Conservation (phyloP, 2,888 invertebrate genomes). For the Callosobruchus maculatus region DNA sequence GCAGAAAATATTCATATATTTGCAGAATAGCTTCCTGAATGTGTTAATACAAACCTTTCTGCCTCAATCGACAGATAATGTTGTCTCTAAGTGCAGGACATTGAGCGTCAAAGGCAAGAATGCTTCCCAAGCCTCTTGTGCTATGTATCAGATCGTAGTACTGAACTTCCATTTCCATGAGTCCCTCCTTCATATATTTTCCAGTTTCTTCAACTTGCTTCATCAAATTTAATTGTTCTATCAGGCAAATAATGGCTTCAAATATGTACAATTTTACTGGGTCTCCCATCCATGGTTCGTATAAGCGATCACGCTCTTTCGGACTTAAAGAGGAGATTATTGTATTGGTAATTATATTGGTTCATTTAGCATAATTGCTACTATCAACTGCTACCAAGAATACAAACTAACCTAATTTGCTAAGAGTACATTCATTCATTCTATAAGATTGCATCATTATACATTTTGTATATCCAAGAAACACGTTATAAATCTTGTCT, state of each 20-base stretch:
- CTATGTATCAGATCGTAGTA: slow-evolving; percentile 70
- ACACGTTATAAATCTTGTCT: too few relatives aligned
- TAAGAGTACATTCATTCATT: too few relatives aligned
- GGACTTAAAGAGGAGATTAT: slow-evolving; percentile 54
- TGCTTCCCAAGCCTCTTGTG: slow-evolving; percentile 84
- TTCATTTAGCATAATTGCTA: too few relatives aligned
- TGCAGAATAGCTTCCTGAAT: too few relatives aligned
- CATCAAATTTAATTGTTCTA: slow-evolving; percentile 76
- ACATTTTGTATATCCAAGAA: too few relatives aligned
- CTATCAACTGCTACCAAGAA: too few relatives aligned
- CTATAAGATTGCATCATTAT: too few relatives aligned
- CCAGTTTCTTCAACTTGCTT: slow-evolving; percentile 70
- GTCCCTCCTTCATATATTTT: slow-evolving; percentile 58
- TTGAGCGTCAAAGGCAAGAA: slow-evolving; percentile 73
- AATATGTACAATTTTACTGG: slow-evolving; percentile 90
- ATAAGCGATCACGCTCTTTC: slow-evolving; percentile 78
- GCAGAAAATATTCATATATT: too few relatives aligned
- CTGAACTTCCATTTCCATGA: slow-evolving; percentile 63
- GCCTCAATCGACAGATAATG: slow-evolving; percentile 62
- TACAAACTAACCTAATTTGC: too few relatives aligned
- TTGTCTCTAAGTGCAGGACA: slow-evolving; percentile 66
- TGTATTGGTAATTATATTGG: too few relatives aligned
- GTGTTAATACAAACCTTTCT: slow-evolving; percentile 60
- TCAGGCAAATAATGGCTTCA: slow-evolving; percentile 78
- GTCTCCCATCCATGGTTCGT: slow-evolving; percentile 99